Conservation (phyloP, 2,113 vertebrate genomes). For the Copsychus sechellarum region DNA sequence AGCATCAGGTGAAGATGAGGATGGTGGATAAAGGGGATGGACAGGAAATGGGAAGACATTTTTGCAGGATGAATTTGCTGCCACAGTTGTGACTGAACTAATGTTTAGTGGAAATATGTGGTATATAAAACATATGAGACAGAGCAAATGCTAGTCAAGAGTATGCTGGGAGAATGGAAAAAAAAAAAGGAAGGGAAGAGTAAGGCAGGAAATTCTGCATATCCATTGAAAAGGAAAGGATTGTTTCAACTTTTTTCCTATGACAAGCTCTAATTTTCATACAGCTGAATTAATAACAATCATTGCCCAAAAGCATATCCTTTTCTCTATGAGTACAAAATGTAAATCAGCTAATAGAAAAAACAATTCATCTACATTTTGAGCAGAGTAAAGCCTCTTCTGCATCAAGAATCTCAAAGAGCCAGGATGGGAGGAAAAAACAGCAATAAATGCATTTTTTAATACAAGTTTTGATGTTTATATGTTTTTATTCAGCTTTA, state of each 20-base stretch:
- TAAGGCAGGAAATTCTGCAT: neutral
- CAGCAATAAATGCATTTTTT: neutral
- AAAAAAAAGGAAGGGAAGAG: neutral
- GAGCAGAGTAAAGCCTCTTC: neutral
- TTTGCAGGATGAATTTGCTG: neutral
- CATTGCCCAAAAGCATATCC: rapidly evolving
- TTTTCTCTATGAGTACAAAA: neutral
- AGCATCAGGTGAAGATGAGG: neutral
- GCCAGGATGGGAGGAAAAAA: neutral
- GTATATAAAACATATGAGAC: neutral
- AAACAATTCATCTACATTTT: neutral
- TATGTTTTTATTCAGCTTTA: neutral
- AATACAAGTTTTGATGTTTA: neutral
- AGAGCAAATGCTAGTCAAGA: neutral
- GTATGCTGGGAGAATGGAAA: rapidly evolving
- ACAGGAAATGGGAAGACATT: neutral
- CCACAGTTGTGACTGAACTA: rapidly evolving
- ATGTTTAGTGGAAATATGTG: neutral
- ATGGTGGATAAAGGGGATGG: neutral
- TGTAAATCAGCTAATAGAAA: neutral
- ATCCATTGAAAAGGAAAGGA: neutral
- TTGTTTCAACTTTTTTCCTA: neutral
- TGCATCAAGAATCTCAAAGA: neutral
- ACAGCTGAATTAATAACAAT: neutral
- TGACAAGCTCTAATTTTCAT: neutral